These are phyloP conservation scores for Ispidina lecontei DNA, from an alignment of 2,797 vertebrate genomes.

Conservation along the genomic window DNA sequence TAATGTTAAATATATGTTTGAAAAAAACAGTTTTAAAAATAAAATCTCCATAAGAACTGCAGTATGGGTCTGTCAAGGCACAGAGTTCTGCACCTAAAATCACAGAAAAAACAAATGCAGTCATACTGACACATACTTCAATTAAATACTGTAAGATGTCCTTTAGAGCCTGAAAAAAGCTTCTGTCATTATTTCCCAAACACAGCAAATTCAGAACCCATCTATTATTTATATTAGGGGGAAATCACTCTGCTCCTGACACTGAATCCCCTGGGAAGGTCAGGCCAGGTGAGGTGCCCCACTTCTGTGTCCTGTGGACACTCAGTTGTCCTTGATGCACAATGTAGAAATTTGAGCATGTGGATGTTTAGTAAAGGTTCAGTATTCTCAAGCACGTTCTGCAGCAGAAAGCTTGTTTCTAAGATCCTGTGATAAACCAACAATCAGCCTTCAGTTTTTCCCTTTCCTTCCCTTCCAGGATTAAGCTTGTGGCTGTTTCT, in stretches of 20 bases:
- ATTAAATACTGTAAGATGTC: background rate
- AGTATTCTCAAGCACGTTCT: background rate
- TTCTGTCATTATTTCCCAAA: background rate
- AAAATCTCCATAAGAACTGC: background rate
- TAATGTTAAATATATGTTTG: fast-evolving
- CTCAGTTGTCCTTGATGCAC: fast-evolving
- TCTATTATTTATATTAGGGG: background rate
- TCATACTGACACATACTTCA: background rate
- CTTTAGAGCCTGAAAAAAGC: background rate
- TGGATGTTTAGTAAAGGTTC: background rate
- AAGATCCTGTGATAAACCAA: background rate
- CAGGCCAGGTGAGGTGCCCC: background rate
- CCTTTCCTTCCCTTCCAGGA: background rate
- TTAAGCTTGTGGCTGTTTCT: background rate
- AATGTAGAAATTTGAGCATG: fast-evolving
- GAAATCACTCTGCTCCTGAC: background rate
- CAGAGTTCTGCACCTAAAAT: background rate
- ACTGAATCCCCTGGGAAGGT: background rate
- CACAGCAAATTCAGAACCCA: background rate
- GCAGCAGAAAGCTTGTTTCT: background rate
- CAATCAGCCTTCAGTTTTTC: background rate
- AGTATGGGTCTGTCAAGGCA: background rate
- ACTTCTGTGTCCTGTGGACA: background rate
- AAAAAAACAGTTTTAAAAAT: background rate
- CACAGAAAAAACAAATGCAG: background rate